Base-by-base conservation (phyloP, 2,888 invertebrate species). In the Hypomecis atomaria region DNA sequence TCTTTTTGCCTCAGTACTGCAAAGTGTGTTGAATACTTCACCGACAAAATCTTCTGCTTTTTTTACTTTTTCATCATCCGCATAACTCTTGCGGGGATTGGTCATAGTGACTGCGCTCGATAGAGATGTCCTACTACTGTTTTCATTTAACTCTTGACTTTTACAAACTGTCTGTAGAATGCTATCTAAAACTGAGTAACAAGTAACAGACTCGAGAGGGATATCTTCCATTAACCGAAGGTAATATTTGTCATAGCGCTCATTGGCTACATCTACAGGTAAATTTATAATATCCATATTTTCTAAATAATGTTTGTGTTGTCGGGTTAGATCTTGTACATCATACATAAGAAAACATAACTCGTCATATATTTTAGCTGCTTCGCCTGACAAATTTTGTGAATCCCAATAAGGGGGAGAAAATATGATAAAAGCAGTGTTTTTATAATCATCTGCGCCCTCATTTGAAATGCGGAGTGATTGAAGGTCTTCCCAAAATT, bases 331-430 rank as follows among this genome's bases (percentile, higher is more conserved):
- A 71, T 94, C 94, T 75, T 93, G 91, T 47, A 94, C 78, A 74
- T 94, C 94, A 66, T 94, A 94, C 78, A 94, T 84, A 5, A 93
- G 83, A 65, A 78, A 92, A 71, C 93, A 93, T 37, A 94, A 66
- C 68, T 91, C 90, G 65, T 94, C 92, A 74, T 94, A 94, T 62
- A 94, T 86, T 71, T 87, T 87, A 70, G 87, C 87, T 44, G 86
- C 75, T 64, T 73, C 77, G 3, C 86, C 88, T 34, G 88, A 83
- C 57, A 90, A 76, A 10, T 67, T 74, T 33, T 87, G 84, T 0
- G 74, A 52, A 55, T 81, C 72, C 81, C 83, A 86, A 70, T 91
- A 92, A 0, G 92, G 90, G 8, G 92, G 92, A 13, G 83, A 72
- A 77, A 89, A 92, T 36, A 90, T 73, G 48, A 92, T 73, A 73